Evolutionary conservation across 2,888 invertebrate species (phyloP), one percentile per base, ranked within the genome.

Genomic region (Xylota sylvarum): DNA sequence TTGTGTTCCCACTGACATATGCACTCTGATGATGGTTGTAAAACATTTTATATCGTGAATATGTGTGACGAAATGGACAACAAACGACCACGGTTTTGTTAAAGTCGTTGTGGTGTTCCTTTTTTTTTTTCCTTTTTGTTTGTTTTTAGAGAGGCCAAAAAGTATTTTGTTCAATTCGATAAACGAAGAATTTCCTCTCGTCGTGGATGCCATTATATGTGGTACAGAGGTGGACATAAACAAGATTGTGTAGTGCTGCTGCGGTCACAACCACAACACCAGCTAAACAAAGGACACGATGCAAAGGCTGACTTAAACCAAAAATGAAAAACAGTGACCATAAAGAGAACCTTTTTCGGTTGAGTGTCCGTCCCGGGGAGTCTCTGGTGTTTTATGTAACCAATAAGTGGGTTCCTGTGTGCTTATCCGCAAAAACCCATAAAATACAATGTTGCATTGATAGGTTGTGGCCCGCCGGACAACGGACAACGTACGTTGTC

Each of bases 371-470:
- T 70, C 60, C 62, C 27, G 62, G 37, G 35, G 50, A 60, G 60
- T 5, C 64, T 80, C 50, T 32, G 40, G 40, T 50, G 77, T 77
- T 77, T 77, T 69, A 67, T 77, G 77, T 60, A 77, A 69, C 77
- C 77, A 77, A 77, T 77, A 77, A 77, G 77, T 77, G 67, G 67
- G 77, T 69, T 76, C 56, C 55, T 48, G 65, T 76, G 56, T 48
- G 58, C 72, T 78, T 78, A 78, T 78, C 82, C 78, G 72, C 65
- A 73, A 46, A 65, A 52, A 52, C 65, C 72, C 64, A 72, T 83
- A 83, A 82, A 72, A 83, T 65, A 83, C 73, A 83, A 67, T 69
- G 73, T 83, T 83, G 60, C 83, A 73, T 19, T 52, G 77, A 64
- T 65, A 52, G 27, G 65, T 50, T 40, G 77, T 27, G 55, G 30